A percentile compares a stretch with the other conserved stretches of the same genome.
phyloP scores from a whole-genome alignment of 2,113 vertebrate genomes.

The Cromileptes altivelis region DNA sequence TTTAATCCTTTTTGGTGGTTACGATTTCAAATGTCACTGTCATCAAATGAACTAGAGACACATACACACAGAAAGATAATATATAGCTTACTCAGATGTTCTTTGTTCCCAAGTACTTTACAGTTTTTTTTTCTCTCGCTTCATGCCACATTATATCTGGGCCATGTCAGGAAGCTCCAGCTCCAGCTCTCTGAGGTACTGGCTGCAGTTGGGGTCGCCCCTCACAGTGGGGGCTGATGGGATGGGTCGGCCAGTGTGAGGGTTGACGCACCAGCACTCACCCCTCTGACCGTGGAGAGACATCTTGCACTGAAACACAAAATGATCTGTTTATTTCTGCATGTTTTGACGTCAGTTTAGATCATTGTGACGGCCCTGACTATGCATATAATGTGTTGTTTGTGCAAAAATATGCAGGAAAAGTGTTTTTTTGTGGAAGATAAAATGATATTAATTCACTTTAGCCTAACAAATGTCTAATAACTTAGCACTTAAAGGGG shows the following conservation, averaged over 20 bases:
- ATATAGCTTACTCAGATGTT: constrained; percentile 77
- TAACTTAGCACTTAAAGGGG: no score
- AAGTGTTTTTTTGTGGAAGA: neutral
- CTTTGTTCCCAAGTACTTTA: constrained; percentile 66
- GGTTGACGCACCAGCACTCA: constrained; percentile 98
- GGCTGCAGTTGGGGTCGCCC: constrained; percentile 95
- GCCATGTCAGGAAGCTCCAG: constrained; percentile 86
- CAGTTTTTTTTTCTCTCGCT: constrained; percentile 39
- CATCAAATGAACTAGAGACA: constrained; percentile 58
- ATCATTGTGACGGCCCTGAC: neutral
- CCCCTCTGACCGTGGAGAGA: constrained; percentile 95
- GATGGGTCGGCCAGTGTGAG: constrained; percentile 91
- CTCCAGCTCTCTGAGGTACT: constrained; percentile 89
- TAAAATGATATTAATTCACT: neutral
- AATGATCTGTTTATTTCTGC: neutral
- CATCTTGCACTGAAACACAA: constrained; percentile 94
- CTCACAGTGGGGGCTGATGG: constrained; percentile 91
- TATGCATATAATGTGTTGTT: neutral
- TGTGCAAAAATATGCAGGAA: constrained; percentile 6
- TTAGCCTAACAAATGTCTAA: neutral
- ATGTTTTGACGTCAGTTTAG: neutral
- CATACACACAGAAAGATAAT: constrained; percentile 65
- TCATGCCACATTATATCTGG: constrained; percentile 70
- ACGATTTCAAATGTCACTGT: constrained; percentile 49
- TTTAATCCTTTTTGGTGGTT: constrained; percentile 47